Conservation (phyloP, 2,888 invertebrate genomes). For the Cephus nigrinus region DNA sequence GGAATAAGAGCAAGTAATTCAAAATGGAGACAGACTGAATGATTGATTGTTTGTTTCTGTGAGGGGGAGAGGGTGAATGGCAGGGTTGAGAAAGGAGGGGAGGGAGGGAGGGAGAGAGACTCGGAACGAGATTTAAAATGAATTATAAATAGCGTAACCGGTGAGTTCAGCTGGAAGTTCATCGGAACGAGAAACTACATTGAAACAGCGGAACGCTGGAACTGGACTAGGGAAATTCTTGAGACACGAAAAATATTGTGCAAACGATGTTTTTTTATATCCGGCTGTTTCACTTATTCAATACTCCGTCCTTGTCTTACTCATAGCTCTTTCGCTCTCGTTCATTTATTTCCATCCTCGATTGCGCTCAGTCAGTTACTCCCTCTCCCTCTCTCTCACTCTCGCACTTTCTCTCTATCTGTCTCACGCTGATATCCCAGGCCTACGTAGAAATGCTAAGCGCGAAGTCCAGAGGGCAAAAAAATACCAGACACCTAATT, state of each 20-base stretch:
- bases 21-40: not conserved
- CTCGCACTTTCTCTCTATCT: not conserved
- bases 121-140: not conserved
- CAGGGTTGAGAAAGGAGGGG: not conserved
- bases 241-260: not conserved
- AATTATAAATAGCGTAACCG: not conserved
- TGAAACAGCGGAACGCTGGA: not conserved
- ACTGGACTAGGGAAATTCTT: not conserved
- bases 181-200: not conserved
- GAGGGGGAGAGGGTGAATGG: not conserved
- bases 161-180: not conserved
- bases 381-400: no score
- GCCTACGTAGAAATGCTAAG: not conserved
- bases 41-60: not conserved
- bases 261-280: not conserved
- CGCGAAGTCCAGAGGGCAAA: not conserved
- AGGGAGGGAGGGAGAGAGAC: not conserved
- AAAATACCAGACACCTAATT: not conserved
- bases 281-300: not conserved
- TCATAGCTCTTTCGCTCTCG: not conserved
- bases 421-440: not conserved
- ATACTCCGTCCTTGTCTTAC: not conserved
- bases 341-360: not conserved
- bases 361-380: not conserved
- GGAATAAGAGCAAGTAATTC: not conserved